Conservation (phyloP, 2,113 vertebrate species). For the Scytalopus superciliaris region DNA sequence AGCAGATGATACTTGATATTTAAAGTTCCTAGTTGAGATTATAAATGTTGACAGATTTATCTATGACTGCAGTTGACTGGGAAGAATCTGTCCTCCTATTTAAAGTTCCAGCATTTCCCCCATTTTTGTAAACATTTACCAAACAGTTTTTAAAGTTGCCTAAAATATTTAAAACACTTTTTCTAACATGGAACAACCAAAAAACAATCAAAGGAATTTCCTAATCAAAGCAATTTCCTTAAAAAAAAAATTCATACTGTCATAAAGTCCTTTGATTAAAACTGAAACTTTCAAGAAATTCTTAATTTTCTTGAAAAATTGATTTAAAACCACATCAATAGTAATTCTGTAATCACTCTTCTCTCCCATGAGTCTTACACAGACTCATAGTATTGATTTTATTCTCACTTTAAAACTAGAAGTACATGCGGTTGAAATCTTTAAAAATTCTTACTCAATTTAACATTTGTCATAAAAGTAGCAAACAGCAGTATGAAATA, state of each 20-base stretch:
- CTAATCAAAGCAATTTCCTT: neutral
- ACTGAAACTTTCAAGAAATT: neutral
- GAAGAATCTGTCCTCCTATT: neutral
- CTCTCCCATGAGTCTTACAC: neutral
- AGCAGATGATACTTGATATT: conserved; percentile 50
- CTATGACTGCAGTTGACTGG: neutral
- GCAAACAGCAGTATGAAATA: neutral
- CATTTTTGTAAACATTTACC: neutral
- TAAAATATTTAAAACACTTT: neutral
- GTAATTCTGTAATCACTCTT: neutral
- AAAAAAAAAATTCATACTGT: neutral
- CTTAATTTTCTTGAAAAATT: neutral
- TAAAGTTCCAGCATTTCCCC: neutral
- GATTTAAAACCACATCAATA: neutral
- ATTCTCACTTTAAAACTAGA: neutral
- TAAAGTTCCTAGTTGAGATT: conserved; percentile 40
- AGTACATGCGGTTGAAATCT: neutral
- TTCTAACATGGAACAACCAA: neutral
- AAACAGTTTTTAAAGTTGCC: neutral
- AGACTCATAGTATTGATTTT: neutral
- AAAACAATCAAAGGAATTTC: neutral
- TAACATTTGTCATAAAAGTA: neutral
- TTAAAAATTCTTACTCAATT: neutral
- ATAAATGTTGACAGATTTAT: conserved; percentile 51
- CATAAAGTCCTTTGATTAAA: neutral